Percentiles rank a stretch among this genome's conserved stretches.
phyloP scores from a whole-genome alignment of 2,113 vertebrate genomes.

The Erpornis zantholeuca region DNA sequence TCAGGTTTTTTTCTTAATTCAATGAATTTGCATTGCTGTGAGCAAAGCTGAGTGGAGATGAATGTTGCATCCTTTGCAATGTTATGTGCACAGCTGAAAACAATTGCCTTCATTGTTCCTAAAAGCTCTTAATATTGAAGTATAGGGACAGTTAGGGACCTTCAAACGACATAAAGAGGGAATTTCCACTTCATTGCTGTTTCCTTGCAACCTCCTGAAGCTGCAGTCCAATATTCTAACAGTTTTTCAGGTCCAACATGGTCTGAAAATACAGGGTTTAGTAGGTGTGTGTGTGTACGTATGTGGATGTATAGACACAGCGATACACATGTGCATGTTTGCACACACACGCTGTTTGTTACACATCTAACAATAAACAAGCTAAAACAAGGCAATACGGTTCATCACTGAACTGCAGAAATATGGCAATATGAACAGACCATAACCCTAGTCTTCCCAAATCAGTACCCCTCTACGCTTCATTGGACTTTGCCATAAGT shows the following conservation, averaged over 20 bases:
- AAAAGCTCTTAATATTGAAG: background rate
- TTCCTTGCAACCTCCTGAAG: background rate
- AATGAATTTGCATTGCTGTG: background rate
- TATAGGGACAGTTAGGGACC: background rate
- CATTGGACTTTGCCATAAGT: background rate
- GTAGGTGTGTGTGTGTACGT: background rate
- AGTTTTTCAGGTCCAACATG: background rate
- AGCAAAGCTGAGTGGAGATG: background rate
- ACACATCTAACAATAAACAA: background rate
- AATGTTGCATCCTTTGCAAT: background rate
- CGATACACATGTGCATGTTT: rapidly evolving
- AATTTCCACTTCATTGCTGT: background rate
- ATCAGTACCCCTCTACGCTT: background rate
- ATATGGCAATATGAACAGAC: background rate
- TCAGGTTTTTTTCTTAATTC: background rate
- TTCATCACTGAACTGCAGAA: background rate
- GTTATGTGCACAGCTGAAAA: background rate
- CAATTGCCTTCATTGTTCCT: background rate
- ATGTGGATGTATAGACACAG: background rate
- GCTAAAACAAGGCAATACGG: background rate
- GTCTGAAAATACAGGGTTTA: background rate
- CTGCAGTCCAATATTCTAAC: background rate
- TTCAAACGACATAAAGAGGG: background rate
- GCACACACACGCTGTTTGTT: background rate
- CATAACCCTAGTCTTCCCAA: background rate